Conservation (phyloP, 1,140 invertebrate species). For the Metaphire vulgaris region DNA sequence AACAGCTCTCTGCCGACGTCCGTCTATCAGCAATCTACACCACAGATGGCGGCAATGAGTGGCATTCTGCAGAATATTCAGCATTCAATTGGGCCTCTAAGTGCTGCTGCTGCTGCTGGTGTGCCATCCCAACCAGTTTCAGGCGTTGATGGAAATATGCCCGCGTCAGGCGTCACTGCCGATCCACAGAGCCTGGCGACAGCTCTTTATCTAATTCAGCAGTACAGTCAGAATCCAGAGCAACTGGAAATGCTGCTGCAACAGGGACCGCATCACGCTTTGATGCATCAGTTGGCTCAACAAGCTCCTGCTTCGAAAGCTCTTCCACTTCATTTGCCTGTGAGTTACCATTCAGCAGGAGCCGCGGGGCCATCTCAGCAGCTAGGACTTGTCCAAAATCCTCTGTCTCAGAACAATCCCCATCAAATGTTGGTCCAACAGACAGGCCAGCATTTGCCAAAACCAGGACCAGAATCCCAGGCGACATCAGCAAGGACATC, state of each 20-base stretch:
- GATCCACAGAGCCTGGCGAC: neutral
- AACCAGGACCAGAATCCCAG: neutral
- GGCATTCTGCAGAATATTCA: neutral
- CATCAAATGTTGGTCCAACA: neutral
- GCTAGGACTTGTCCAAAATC: too few relatives aligned
- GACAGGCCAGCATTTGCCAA: neutral
- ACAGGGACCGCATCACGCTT: neutral
- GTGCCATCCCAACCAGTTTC: too few relatives aligned
- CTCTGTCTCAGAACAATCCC: neutral
- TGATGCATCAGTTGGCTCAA: neutral
- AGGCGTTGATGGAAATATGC: too few relatives aligned
- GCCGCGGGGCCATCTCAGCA: neutral
- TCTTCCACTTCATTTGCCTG: neutral
- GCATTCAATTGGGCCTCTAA: neutral
- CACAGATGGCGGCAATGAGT: neutral
- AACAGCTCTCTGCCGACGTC: too few relatives aligned
- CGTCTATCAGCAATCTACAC: neutral
- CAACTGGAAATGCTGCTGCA: neutral
- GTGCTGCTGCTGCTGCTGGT: too few relatives aligned
- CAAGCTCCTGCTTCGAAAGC: neutral
- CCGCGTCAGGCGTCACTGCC: neutral
- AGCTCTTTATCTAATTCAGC: neutral
- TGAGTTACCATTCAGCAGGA: too few relatives aligned
- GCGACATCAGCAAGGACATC: neutral
- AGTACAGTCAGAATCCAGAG: constrained; percentile 2